phyloP scores from a whole-genome alignment of 2,113 vertebrate species.

The Bufo bufo region DNA sequence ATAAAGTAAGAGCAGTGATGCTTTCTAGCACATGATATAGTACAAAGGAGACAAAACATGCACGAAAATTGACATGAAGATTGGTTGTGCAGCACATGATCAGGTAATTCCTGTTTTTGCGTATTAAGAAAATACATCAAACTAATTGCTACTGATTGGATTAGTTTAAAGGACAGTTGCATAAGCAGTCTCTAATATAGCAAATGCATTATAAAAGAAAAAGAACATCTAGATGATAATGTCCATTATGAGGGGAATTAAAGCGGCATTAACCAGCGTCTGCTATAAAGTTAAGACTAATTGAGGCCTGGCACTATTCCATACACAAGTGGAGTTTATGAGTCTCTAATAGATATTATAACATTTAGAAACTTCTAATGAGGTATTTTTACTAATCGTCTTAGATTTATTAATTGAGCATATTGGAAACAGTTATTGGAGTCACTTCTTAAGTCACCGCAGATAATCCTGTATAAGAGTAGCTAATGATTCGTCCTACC shows the following conservation, averaged over 20 bases:
- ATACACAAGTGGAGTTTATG: neutral
- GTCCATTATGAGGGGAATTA: slow-evolving; percentile 27
- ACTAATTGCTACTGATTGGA: slow-evolving; percentile 29
- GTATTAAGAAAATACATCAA: slow-evolving; percentile 13
- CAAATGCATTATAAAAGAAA: slow-evolving; percentile 16
- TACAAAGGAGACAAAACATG: slow-evolving; percentile 23
- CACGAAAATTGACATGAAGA: neutral
- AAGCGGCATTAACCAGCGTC: slow-evolving; percentile 15
- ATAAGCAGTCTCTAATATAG: neutral
- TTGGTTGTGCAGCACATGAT: neutral
- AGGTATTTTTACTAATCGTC: neutral
- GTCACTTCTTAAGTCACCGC: neutral
- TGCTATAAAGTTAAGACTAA: slow-evolving; percentile 7
- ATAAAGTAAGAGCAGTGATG: neutral
- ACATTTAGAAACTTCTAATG: neutral
- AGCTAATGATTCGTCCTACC: too few species aligned
- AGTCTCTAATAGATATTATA: slow-evolving; percentile 30
- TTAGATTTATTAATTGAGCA: neutral
- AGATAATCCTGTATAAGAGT: neutral
- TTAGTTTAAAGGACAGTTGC: slow-evolving; percentile 8
- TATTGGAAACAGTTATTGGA: neutral
- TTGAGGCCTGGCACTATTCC: slow-evolving; percentile 20
- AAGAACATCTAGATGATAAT: neutral
- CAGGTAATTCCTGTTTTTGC: neutral
- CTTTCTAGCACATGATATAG: neutral